Percentiles rank a stretch among this genome's conserved stretches.
phyloP scores from a whole-genome alignment of 2,888 invertebrate species.

The Leptothorax acervorum region DNA sequence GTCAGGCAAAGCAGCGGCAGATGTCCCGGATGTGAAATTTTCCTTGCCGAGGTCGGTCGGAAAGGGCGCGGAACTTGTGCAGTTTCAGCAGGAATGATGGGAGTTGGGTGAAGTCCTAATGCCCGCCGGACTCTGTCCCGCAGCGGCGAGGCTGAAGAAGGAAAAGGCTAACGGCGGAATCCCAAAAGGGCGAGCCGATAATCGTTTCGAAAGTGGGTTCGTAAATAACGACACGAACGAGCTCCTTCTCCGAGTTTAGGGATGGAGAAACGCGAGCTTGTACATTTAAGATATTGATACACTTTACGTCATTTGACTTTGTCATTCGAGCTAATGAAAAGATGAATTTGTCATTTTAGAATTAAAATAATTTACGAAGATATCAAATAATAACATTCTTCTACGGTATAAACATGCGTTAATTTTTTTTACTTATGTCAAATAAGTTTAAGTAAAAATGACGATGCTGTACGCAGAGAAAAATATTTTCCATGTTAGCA shows the following conservation, averaged over 20 bases:
- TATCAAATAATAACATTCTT: not conserved
- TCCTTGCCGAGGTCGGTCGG: slow-evolving; percentile 51
- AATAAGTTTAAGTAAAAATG: not conserved
- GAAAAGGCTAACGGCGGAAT: not conserved
- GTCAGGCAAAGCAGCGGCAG: slow-evolving; percentile 66
- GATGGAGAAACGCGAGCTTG: not conserved
- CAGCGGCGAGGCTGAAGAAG: slow-evolving; percentile 27
- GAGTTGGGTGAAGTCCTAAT: slow-evolving; percentile 63
- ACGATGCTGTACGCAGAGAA: not conserved
- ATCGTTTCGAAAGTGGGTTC: slow-evolving; percentile 36
- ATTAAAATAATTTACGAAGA: not conserved
- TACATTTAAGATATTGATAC: not conserved
- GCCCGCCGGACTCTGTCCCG: slow-evolving; percentile 25
- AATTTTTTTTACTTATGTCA: not conserved
- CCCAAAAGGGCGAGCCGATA: slow-evolving; percentile 48
- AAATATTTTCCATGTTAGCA: not conserved
- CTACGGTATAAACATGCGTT: too few species aligned
- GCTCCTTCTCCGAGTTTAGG: not conserved
- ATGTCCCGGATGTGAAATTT: slow-evolving; percentile 73
- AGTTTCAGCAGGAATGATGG: slow-evolving; percentile 69
- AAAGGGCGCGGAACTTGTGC: slow-evolving; percentile 56
- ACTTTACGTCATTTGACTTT: not conserved
- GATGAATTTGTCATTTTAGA: not conserved
- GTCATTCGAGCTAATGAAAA: not conserved
- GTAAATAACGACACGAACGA: slow-evolving; percentile 34